Evolutionary conservation across 2,797 vertebrate genomes (phyloP).

Genomic region (Neosilurus mollespiculum): DNA sequence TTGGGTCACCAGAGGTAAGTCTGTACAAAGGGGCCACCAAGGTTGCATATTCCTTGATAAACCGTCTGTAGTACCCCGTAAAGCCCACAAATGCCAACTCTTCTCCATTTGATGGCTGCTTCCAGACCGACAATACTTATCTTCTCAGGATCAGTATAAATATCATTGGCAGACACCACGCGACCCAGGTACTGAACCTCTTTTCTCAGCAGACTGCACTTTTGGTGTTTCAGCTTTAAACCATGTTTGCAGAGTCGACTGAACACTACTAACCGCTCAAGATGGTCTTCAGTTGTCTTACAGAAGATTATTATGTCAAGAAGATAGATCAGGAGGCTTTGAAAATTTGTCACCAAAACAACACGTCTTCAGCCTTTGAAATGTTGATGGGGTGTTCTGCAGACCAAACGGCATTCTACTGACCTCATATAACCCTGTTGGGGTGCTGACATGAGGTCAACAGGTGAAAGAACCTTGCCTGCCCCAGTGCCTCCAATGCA

Average conservation of each 20-base stretch:
- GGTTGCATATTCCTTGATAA: slow-evolving; percentile 37
- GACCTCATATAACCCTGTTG: slow-evolving; percentile 38
- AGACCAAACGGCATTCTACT: slow-evolving; percentile 2
- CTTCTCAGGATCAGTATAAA: slow-evolving; percentile 52
- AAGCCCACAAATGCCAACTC: slow-evolving; percentile 25
- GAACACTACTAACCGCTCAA: slow-evolving; percentile 44
- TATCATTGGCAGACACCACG: slow-evolving; percentile 18
- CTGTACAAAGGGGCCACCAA: slow-evolving; percentile 45
- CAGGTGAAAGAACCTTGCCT: not conserved
- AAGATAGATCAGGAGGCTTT: slow-evolving; percentile 56
- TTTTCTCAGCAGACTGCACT: slow-evolving; percentile 34
- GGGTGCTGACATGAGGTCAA: slow-evolving; percentile 27
- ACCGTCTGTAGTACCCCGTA: slow-evolving; percentile 40
- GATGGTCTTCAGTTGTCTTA: slow-evolving; percentile 47
- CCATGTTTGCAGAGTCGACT: slow-evolving; percentile 19
- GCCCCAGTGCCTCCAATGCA: not conserved
- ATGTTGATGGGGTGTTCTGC: slow-evolving; percentile 37
- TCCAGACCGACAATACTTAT: slow-evolving; percentile 43
- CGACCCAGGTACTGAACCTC: slow-evolving; percentile 30
- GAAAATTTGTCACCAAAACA: slow-evolving; percentile 55
- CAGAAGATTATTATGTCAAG: slow-evolving; percentile 41
- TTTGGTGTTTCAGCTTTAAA: slow-evolving; percentile 30
- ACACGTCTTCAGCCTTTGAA: slow-evolving; percentile 51
- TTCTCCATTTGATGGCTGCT: slow-evolving; percentile 25
- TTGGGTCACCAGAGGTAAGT: slow-evolving; percentile 38